Conservation (phyloP, 2,888 invertebrate genomes). For the Chrysodeixis includens region DNA sequence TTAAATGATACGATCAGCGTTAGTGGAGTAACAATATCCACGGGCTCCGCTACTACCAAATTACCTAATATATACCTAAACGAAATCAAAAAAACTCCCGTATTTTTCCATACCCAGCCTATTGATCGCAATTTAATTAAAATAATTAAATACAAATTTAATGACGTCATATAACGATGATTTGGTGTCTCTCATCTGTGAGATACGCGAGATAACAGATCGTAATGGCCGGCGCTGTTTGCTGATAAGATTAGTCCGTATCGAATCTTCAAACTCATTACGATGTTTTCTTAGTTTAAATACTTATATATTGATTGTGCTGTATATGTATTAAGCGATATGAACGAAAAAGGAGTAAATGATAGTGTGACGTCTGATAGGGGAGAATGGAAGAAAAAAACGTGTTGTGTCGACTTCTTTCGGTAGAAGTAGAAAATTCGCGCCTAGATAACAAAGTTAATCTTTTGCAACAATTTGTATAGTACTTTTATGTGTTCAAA, state of each 20-base stretch:
- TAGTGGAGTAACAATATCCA: too few relatives aligned
- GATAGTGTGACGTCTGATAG: too few relatives aligned
- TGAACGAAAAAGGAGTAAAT: too few relatives aligned
- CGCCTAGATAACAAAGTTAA: too few relatives aligned
- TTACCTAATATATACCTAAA: too few relatives aligned
- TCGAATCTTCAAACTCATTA: neutral
- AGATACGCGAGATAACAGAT: conserved; percentile 77
- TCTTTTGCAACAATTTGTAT: too few relatives aligned
- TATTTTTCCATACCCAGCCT: conserved; percentile 46
- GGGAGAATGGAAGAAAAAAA: neutral
- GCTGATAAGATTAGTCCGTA: conserved; percentile 75
- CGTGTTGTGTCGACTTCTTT: too few relatives aligned
- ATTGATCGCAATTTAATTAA: conserved; percentile 47
- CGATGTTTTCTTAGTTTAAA: conserved; percentile 11
- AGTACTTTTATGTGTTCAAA: too few relatives aligned
- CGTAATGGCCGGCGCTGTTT: conserved; percentile 78
- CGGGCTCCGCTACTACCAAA: too few relatives aligned
- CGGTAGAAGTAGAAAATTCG: too few relatives aligned
- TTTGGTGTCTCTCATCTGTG: conserved; percentile 73
- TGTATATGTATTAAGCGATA: neutral
- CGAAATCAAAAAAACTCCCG: neutral
- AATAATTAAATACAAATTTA: conserved; percentile 74
- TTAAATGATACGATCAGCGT: neutral
- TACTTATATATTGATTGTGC: neutral
- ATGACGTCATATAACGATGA: conserved; percentile 69